Percentiles rank a stretch among this genome's conserved stretches.
These are phyloP conservation scores for Oligia latruncula DNA, from an alignment of 2,888 invertebrate species.

Conservation along the genomic window DNA sequence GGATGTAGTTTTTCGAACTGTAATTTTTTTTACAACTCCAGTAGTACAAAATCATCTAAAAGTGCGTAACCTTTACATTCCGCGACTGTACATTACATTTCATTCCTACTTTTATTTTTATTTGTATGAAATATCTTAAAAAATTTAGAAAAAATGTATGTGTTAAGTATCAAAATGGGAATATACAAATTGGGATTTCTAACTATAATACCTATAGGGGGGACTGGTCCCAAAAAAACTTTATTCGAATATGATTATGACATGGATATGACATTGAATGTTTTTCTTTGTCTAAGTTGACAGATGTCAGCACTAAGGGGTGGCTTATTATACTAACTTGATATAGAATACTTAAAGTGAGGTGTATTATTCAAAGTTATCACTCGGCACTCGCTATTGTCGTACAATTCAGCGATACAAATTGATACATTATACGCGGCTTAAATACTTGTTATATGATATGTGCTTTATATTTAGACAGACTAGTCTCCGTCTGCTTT, in stretches of 20 bases:
- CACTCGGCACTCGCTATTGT: conserved; percentile 15
- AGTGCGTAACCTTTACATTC: neutral
- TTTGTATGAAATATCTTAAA: conserved; percentile 17
- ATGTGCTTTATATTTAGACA: conserved; percentile 40
- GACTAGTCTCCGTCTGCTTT: conserved; percentile 6
- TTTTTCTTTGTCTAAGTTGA: conserved; percentile 1
- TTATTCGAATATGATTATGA: conserved; percentile 41
- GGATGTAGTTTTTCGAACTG: neutral
- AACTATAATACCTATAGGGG: conserved; percentile 4
- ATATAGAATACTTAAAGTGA: conserved; percentile 39
- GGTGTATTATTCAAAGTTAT: conserved; percentile 34
- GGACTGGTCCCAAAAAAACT: conserved; percentile 46
- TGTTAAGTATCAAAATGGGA: conserved; percentile 39
- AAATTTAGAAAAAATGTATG: conserved; percentile 23
- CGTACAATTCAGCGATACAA: conserved; percentile 22
- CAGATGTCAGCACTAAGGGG: neutral
- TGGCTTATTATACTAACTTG: neutral
- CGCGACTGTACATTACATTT: conserved; percentile 30
- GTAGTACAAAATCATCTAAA: neutral
- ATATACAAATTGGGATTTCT: conserved; percentile 19
- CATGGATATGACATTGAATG: conserved; percentile 25
- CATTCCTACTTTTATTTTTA: conserved; percentile 26
- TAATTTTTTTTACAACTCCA: neutral
- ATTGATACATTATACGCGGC: conserved; percentile 12
- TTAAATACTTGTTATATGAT: conserved; percentile 40